Conservation (phyloP, 2,888 invertebrate species). For the Mesorhabditis spiculigera region DNA sequence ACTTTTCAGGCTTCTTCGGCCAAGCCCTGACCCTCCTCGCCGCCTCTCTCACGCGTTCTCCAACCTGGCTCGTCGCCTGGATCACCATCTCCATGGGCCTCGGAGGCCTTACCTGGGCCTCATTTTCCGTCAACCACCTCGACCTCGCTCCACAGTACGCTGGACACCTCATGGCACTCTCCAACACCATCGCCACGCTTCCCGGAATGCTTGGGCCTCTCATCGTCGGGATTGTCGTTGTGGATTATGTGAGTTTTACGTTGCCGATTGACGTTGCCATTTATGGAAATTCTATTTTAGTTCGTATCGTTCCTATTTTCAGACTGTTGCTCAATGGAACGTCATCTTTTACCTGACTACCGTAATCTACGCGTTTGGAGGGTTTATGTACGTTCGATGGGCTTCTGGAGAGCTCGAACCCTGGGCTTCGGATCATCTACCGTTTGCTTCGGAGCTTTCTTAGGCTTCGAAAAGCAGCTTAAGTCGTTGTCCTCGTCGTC, state of each 20-base stretch:
- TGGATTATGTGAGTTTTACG: constrained; percentile 68
- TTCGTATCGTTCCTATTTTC: constrained; percentile 45
- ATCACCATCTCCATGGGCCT: constrained; percentile 83
- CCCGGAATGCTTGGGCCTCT: constrained; percentile 87
- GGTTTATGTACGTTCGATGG: constrained; percentile 76
- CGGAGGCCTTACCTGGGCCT: constrained; percentile 86
- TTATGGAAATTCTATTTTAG: no score
- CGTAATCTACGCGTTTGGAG: constrained; percentile 78
- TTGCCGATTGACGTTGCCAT: neutral
- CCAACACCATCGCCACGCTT: constrained; percentile 83
- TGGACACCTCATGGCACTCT: constrained; percentile 83
- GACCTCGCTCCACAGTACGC: constrained; percentile 89
- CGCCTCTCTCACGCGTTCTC: constrained; percentile 72
- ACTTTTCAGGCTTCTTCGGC: constrained; percentile 67
- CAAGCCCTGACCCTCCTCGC: constrained; percentile 83
- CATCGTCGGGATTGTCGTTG: constrained; percentile 75
- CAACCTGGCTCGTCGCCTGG: constrained; percentile 74
- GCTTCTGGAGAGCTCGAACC: constrained; percentile 78
- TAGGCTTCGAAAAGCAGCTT: constrained; percentile 12
- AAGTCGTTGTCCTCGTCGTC: no score
- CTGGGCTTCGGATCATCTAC: constrained; percentile 66
- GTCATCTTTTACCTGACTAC: constrained; percentile 81
- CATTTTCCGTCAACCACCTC: constrained; percentile 75
- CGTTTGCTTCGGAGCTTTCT: constrained; percentile 37
- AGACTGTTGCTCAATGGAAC: constrained; percentile 78